Evolutionary conservation across 23 tunicate species (phyloP), one percentile per base, ranked within the genome.

Genomic region (Ascidia mentula): DNA sequence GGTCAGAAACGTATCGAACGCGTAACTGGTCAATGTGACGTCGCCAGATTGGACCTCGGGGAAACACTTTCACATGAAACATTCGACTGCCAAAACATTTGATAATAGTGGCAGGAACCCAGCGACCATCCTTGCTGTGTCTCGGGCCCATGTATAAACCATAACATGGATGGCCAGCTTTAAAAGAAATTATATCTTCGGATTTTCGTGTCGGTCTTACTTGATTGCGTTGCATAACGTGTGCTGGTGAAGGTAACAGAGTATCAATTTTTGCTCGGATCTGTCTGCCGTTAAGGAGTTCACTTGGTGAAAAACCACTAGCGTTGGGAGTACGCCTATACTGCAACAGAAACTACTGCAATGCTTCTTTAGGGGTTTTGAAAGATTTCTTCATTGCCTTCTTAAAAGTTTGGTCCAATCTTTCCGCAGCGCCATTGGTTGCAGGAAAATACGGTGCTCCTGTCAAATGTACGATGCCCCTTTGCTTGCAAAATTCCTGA

Each of bases 201-300:
- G 74, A 34, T 71, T 71, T 71, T 4, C 5, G 24, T 4, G 38
- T 30, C 4, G 30, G 24, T 12, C 13, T 8, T 12, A 36, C 6
- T 71, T 71, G 74, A 4, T 36, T 71, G 8, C 35, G 36, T 71
- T 71, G 74, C 30, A 30, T 18, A 1, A 30, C 30, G 74, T 71
- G 74, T 12, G 77, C 77, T 28, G 84, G 84, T 65, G 77, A 70
- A 7, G 77, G 84, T 13, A 80, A 24, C 77, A 80, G 22, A 1
- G 65, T 30, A 28, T 80, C 77, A 39, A 70, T 71, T 30, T 71
- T 80, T 13, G 84, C 70, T 3, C 77, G 77, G 53, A 80, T 80
- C 39, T 80, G 84, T 1, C 77, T 30, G 34, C 69, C 35, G 39
- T 15, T 6, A 12, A 77, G 32, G 17, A 77, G 69, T 45, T 77